Evolutionary conservation across 2,797 vertebrate species (phyloP), one percentile per base, ranked within the genome.

Genomic region (Rhadinocentrus ornatus): DNA sequence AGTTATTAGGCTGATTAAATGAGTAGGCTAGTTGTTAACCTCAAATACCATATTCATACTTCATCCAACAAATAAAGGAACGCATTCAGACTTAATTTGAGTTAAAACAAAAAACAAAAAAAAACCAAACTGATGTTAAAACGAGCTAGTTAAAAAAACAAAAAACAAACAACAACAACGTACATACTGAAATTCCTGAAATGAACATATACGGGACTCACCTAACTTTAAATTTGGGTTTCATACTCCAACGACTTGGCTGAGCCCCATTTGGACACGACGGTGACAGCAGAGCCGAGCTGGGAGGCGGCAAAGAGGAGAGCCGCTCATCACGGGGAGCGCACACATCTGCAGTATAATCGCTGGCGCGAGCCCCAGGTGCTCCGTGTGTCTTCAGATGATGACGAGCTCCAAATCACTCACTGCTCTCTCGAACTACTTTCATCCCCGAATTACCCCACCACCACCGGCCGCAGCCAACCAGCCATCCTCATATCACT

Each of bases 171-270:
- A 37, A 37, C 11, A 37, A 13, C 12, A 37, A 11, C 35, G 12
- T 37, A 53, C 15, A 7, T 11, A 26, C 9, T 39, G 39, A 15
- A 64, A 57, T 2, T 16, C 31, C 32, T 9, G 11, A 63, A 58
- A 66, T 34, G 0, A 24, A 59, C 71, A 35, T 26, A 29, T 22
- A 8, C 3, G n/a, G 4, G 7, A 90, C 90, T 90, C 79, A 92
- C 91, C 89, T 24, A 87, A 92, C 85, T 92, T 92, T 87, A 60
- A 64, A 44, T 57, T 26, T 1, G 35, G 26, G 39, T 4, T 26
- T 52, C 74, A 46, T 73, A 77, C 63, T 73, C 62, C 12, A 37
- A 32, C 48, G 41, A 13, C 54, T 71, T 48, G 2, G 24, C 32
- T 1, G 73, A 70, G 48, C 34, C 55, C 0, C 74, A 3, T 44